phyloP scores from a whole-genome alignment of 2,888 invertebrate species.

The Watsonalla cultraria region DNA sequence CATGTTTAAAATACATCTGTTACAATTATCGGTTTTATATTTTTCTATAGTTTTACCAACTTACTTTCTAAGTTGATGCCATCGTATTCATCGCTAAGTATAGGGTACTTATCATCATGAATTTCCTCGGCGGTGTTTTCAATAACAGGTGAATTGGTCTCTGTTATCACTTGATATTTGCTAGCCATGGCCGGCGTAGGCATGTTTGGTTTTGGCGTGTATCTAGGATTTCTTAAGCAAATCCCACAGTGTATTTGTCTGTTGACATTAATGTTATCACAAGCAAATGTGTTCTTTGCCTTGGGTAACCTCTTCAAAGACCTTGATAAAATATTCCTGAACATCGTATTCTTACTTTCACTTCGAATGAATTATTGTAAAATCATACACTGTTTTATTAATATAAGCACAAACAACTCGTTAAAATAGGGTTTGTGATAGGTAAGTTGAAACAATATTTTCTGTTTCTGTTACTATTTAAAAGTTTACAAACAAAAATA shows the following conservation, averaged over 20 bases:
- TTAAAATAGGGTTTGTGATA: too few relatives aligned
- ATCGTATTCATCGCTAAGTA: constrained; percentile 80
- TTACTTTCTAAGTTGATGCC: constrained; percentile 80
- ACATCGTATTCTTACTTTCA: constrained; percentile 17
- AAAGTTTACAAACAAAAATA: too few relatives aligned
- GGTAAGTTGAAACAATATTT: too few relatives aligned
- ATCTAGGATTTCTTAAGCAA: constrained; percentile 56
- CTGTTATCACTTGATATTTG: constrained; percentile 85
- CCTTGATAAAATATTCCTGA: constrained; percentile 24
- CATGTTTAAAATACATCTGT: too few relatives aligned
- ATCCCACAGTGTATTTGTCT: constrained; percentile 55
- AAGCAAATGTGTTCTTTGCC: constrained; percentile 10
- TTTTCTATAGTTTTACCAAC: constrained; percentile 29
- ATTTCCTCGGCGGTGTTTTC: constrained; percentile 86
- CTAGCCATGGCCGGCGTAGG: constrained; percentile 66
- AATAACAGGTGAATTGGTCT: constrained; percentile 83
- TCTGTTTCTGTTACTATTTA: too few relatives aligned
- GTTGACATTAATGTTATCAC: constrained; percentile 30
- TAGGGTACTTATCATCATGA: constrained; percentile 40
- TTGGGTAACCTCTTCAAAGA: constrained; percentile 11
- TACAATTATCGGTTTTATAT: too few relatives aligned
- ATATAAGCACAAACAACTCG: too few relatives aligned
- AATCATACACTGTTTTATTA: not conserved
- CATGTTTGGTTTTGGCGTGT: constrained; percentile 51
- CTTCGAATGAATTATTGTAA: not conserved